These are phyloP conservation scores for Margaritifera margaritifera DNA, from an alignment of 2,888 invertebrate genomes.

Conservation along the genomic window DNA sequence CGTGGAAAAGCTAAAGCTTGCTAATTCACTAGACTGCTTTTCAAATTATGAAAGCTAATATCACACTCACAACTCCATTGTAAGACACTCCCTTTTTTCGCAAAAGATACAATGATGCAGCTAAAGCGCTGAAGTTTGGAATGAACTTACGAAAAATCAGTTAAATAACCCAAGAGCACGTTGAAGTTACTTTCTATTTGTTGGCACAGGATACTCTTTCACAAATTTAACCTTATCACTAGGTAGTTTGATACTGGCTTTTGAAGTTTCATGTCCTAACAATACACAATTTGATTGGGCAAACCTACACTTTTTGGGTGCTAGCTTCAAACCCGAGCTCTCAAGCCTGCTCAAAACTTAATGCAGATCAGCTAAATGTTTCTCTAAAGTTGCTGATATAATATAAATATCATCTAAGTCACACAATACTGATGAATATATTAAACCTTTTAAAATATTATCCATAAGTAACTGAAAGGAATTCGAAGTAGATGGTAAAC, in stretches of 20 bases:
- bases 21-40: slow-evolving; percentile 19
- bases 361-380: too few species aligned
- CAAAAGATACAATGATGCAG: slow-evolving; percentile 20
- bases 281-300: slow-evolving; percentile 13
- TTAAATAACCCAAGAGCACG: too few species aligned
- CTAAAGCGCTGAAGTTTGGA: too few species aligned
- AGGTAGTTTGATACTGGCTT: slow-evolving; percentile 26
- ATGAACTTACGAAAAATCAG: too few species aligned
- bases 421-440: slow-evolving; percentile 29
- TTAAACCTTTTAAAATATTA: slow-evolving; percentile 26
- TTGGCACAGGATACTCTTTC: slow-evolving; percentile 21
- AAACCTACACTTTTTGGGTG: slow-evolving; percentile 14
- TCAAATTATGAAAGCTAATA: slow-evolving; percentile 21
- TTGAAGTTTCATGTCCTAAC: slow-evolving; percentile 31
- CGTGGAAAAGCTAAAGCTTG: slow-evolving; percentile 32
- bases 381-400: slow-evolving; percentile 5
- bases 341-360: too few species aligned
- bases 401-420: slow-evolving; percentile 34
- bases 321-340: not conserved
- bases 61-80: slow-evolving; percentile 18
- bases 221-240: slow-evolving; percentile 18
- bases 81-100: slow-evolving; percentile 19
- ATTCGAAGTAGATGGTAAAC: slow-evolving; percentile 25
- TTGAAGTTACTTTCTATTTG: slow-evolving; percentile 12
- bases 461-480: slow-evolving; percentile 36